These are phyloP conservation scores for Clarias gariepinus DNA, from an alignment of 2,113 vertebrate species.

Conservation along the genomic window DNA sequence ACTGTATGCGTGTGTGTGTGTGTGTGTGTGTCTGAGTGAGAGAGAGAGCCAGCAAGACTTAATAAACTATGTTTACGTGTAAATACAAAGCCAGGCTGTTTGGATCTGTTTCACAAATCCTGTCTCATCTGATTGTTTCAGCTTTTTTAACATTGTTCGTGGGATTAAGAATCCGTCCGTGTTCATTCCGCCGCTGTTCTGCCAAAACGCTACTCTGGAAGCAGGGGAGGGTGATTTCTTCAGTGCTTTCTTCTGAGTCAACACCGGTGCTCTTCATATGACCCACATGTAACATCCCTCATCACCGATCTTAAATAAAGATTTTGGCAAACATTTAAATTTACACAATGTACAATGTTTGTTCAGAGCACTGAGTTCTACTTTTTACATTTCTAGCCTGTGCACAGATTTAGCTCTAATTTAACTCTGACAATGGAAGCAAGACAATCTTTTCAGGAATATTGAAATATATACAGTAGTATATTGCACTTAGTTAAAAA, in stretches of 20 bases:
- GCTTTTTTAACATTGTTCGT: constrained; percentile 65
- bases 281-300: neutral
- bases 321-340: neutral
- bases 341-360: neutral
- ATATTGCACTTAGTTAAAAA: no score
- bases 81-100: neutral
- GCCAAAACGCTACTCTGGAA: constrained; percentile 1
- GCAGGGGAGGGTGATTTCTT: constrained; percentile 48
- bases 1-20: no score
- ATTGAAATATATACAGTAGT: neutral
- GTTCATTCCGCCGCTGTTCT: constrained; percentile 67
- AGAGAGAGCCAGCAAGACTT: no score
- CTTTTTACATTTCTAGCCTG: no score
- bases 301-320: neutral
- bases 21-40: no score
- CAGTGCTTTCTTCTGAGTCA: constrained; percentile 52
- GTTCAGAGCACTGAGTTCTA: no score
- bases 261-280: neutral
- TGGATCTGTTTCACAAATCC: neutral
- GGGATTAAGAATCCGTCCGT: constrained; percentile 60
- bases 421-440: neutral
- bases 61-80: neutral
- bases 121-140: constrained; percentile 36
- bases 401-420: no score
- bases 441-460: neutral